Percentiles rank a stretch among this genome's conserved stretches.
These are phyloP conservation scores for Heteractis magnifica DNA, from an alignment of 92 coral and sea anemone species.

Conservation along the genomic window DNA sequence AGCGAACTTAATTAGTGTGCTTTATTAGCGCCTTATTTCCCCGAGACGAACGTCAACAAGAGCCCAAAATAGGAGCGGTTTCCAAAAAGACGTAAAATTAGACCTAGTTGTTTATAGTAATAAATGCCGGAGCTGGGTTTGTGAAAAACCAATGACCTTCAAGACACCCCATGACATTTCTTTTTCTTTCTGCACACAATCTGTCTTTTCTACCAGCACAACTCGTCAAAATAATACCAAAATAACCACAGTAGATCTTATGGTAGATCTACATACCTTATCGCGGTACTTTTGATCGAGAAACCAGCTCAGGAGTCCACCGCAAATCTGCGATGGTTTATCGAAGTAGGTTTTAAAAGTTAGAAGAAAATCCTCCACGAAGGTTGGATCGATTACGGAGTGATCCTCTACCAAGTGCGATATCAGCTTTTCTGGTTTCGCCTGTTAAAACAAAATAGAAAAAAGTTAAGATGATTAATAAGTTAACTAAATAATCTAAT, in stretches of 20 bases:
- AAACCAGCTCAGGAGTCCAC: conserved; percentile 87
- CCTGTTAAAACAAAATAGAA: conserved; percentile 40
- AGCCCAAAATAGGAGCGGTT: background rate
- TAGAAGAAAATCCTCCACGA: conserved; percentile 90
- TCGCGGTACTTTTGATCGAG: conserved; percentile 73
- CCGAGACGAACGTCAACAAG: background rate
- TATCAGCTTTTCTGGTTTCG: conserved; percentile 80
- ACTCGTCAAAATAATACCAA: background rate
- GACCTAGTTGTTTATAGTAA: background rate
- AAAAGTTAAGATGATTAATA: background rate
- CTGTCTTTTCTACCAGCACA: background rate
- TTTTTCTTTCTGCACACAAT: background rate
- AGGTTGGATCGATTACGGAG: conserved; percentile 95
- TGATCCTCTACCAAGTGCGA: conserved; percentile 92
- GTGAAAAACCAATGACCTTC: background rate
- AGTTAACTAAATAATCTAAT: background rate
- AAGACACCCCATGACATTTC: background rate
- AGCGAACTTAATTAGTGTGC: background rate
- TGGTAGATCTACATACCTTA: conserved; percentile 54
- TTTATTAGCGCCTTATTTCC: background rate
- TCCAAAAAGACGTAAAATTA: background rate
- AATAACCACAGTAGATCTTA: background rate
- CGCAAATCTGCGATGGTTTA: conserved; percentile 84
- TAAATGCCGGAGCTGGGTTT: background rate
- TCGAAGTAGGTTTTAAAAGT: conserved; percentile 88